Evolutionary conservation across 2,797 vertebrate genomes (phyloP), one percentile per base, ranked within the genome.

Genomic region (Danio jaintianensis): DNA sequence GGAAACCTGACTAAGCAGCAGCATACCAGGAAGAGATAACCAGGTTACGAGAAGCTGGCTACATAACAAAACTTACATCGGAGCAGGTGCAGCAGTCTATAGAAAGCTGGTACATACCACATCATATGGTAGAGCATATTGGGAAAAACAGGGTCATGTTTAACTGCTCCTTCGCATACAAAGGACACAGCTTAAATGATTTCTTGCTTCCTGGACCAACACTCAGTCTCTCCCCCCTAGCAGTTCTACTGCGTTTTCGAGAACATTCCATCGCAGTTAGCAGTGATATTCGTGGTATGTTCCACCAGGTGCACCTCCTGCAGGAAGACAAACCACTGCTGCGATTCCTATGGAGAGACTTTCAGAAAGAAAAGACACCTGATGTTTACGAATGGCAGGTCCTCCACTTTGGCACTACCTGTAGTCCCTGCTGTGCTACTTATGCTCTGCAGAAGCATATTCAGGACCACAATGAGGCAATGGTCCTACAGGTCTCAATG

Each of bases 271-370:
- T n/a, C n/a, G n/a, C n/a, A n/a, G n/a, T n/a, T n/a, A n/a, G n/a
- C n/a, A n/a, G n/a, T n/a, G n/a, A n/a, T n/a, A n/a, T n/a, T n/a
- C n/a, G n/a, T n/a, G n/a, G n/a, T n/a, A n/a, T n/a, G n/a, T n/a
- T n/a, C n/a, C n/a, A n/a, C n/a, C 78, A 85, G 29, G 47, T 74
- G 2, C 3, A 55, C 0, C 69, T 83, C 11, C 62, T 83, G 3
- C 75, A 82, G 1, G 29, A 56, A 13, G 62, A 78, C n/a, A 45
- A 50, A 18, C 67, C 73, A 1, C 38, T 82, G 8, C 48, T 82
- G 11, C 53, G 36, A 16, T 78, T 82, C 59, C 11, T 81, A 6
- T 74, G 79, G n/a, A 16, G 48, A 2, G 52, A 47, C 18, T 10
- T 55, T 7, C 18, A 48, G 18, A 53, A 7, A 36, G 22, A 72